A percentile compares a stretch with the other conserved stretches of the same genome.
phyloP scores from a whole-genome alignment of 2,797 vertebrate genomes.

The Falco naumanni region DNA sequence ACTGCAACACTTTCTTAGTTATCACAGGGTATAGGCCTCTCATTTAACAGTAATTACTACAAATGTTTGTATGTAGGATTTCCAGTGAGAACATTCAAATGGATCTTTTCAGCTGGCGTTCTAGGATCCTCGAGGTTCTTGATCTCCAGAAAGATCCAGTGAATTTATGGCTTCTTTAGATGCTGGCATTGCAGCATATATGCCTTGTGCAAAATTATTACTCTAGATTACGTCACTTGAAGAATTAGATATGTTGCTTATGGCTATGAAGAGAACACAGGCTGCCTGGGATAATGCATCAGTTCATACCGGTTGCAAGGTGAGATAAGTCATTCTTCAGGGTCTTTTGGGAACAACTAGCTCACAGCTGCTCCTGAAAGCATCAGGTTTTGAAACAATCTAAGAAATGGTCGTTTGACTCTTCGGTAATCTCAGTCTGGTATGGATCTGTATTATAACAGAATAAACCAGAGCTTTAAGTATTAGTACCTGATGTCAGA shows the following conservation, averaged over 20 bases:
- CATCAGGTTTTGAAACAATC: neutral
- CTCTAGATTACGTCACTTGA: neutral
- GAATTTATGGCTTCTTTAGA: neutral
- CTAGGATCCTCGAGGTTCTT: neutral
- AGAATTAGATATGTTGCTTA: neutral
- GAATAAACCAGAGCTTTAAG: neutral
- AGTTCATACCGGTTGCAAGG: neutral
- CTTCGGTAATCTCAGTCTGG: neutral
- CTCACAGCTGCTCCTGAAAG: neutral
- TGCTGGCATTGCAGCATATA: neutral
- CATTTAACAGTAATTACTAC: neutral
- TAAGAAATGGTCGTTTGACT: neutral
- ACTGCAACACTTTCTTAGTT: neutral
- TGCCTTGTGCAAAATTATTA: neutral
- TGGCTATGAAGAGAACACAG: neutral
- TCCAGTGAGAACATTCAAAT: neutral
- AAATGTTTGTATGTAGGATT: neutral
- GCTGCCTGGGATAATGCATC: neutral
- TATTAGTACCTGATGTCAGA: neutral
- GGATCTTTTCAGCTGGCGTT: neutral
- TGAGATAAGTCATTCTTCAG: neutral
- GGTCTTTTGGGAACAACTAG: neutral
- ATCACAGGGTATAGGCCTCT: neutral
- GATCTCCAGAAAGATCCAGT: neutral
- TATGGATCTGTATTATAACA: neutral